phyloP scores from a whole-genome alignment of 2,888 invertebrate species.

The Lamellibrachia columna region DNA sequence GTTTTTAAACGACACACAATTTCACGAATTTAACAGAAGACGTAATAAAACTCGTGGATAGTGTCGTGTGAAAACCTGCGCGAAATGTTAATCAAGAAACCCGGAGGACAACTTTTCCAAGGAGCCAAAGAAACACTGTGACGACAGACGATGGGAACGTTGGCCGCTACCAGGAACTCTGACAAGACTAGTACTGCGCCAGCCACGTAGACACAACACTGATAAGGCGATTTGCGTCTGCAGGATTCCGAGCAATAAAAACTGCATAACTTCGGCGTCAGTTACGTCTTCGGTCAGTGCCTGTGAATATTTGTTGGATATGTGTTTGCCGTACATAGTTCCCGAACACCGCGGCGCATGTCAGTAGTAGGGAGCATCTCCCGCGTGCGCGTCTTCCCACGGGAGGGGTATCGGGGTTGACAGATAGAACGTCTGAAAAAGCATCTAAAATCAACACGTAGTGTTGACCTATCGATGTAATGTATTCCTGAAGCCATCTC shows the following conservation, averaged over 20 bases:
- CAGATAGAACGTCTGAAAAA: neutral
- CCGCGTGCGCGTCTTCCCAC: neutral
- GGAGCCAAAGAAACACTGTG: too few relatives aligned
- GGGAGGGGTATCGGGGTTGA: neutral
- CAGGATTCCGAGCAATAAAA: neutral
- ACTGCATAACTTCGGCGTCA: slow-evolving; percentile 11
- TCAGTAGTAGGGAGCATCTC: neutral
- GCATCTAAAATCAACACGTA: neutral
- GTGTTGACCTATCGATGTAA: neutral
- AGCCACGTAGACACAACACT: neutral
- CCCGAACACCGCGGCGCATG: too few relatives aligned
- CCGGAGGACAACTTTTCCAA: too few relatives aligned
- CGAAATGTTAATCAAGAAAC: too few relatives aligned
- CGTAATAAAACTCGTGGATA: too few relatives aligned
- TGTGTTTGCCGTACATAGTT: neutral
- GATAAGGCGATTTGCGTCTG: neutral
- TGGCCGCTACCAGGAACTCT: neutral
- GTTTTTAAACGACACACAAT: too few relatives aligned
- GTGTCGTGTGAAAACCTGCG: too few relatives aligned
- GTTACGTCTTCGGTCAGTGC: neutral
- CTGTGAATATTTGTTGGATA: too few relatives aligned
- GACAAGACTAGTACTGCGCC: neutral
- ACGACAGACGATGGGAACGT: neutral
- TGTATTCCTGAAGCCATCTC: neutral
- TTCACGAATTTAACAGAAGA: neutral